phyloP scores from a whole-genome alignment of 2,888 invertebrate species.

The Erebia ligea region DNA sequence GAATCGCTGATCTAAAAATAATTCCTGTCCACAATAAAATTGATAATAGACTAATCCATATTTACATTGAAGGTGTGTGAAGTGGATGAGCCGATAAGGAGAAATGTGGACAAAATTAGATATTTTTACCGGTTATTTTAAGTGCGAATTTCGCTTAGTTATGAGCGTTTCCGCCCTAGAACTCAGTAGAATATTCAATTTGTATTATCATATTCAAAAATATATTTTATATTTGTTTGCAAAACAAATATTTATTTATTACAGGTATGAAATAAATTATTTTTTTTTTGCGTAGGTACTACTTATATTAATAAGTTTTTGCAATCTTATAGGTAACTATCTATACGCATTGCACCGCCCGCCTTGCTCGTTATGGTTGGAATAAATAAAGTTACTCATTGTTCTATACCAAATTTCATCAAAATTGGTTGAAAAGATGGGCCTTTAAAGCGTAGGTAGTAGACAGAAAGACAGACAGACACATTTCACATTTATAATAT shows the following conservation, averaged over 20 bases:
- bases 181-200: background rate
- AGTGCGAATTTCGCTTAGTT: slow-evolving; percentile 33
- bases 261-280: slow-evolving; percentile 2
- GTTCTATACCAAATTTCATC: no score
- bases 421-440: no score
- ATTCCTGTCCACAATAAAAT: slow-evolving; percentile 69
- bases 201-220: slow-evolving; percentile 1
- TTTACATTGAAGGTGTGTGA: slow-evolving; percentile 74
- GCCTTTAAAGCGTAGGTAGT: no score
- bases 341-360: slow-evolving; percentile 6
- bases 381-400: background rate
- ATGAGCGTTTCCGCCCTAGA: background rate
- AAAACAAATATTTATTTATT: slow-evolving; percentile 6
- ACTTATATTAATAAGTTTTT: background rate
- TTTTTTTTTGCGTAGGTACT: no score
- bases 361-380: background rate
- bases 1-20: slow-evolving; percentile 60
- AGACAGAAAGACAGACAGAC: no score
- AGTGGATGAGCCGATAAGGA: slow-evolving; percentile 74
- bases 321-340: slow-evolving; percentile 1
- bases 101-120: slow-evolving; percentile 59
- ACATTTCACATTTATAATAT: no score
- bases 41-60: slow-evolving; percentile 76
- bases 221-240: slow-evolving; percentile 14
- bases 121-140: slow-evolving; percentile 44